phyloP scores from a whole-genome alignment of 2,888 invertebrate genomes.

The Lycophotia porphyrea region DNA sequence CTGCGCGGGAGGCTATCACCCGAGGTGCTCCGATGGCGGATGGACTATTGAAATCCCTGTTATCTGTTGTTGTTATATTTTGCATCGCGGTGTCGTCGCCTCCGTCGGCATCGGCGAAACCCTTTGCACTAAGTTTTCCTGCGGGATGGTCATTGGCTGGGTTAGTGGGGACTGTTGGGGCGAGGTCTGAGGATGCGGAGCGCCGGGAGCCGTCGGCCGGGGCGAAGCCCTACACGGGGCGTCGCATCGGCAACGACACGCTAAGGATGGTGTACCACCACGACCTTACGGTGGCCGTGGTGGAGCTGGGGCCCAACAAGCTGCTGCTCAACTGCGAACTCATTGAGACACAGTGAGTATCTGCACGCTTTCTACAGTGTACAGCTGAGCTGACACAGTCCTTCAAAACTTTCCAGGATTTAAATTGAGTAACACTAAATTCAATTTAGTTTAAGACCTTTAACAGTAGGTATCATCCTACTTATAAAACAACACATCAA shows the following conservation, averaged over 20 bases:
- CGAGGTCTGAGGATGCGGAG: conserved; percentile 79
- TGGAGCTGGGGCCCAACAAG: conserved; percentile 93
- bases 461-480: background rate
- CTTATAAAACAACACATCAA: background rate
- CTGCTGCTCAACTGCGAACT: conserved; percentile 94
- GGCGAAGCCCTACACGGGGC: conserved; percentile 91
- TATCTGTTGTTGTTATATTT: conserved; percentile 84
- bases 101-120: conserved; percentile 86
- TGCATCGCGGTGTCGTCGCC: conserved; percentile 87
- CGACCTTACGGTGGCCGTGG: conserved; percentile 95
- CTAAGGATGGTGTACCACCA: conserved; percentile 94
- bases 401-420: background rate
- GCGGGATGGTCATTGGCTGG: conserved; percentile 88
- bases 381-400: background rate
- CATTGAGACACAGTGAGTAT: conserved; percentile 96
- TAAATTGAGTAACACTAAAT: background rate
- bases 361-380: conserved; percentile 1
- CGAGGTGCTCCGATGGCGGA: conserved; percentile 85
- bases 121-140: conserved; percentile 86
- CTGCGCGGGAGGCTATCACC: conserved; percentile 83
- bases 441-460: background rate
- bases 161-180: conserved; percentile 83
- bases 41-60: conserved; percentile 83
- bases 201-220: conserved; percentile 81
- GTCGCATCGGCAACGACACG: conserved; percentile 92